Conservation (phyloP, 1,140 invertebrate species). For the Daktulosphaira vitifoliae region DNA sequence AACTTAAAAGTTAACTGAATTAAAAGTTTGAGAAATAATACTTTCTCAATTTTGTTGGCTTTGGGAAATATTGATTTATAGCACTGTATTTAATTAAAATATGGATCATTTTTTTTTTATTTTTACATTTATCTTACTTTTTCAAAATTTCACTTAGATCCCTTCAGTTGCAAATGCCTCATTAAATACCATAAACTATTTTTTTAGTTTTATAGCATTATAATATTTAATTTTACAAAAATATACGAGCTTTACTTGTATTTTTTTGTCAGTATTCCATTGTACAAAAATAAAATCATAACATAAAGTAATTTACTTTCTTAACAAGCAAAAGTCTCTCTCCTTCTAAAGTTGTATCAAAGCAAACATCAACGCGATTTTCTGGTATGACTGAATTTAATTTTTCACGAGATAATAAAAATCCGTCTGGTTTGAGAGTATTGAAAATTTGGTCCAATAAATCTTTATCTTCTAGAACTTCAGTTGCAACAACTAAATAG, state of each 20-base stretch:
- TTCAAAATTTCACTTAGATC: no score
- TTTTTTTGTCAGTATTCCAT: background rate
- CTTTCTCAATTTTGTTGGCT: no score
- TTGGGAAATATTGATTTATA: no score
- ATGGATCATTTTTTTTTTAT: no score
- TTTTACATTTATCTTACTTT: no score
- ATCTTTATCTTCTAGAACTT: constrained; percentile 37
- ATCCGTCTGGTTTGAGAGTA: constrained; percentile 45
- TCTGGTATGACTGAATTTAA: constrained; percentile 34
- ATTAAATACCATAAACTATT: no score
- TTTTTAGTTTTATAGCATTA: no score
- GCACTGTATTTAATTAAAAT: no score
- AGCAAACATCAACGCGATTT: constrained; percentile 18
- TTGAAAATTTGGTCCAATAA: constrained; percentile 40
- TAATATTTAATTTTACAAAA: no score
- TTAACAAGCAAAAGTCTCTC: constrained; percentile 33
- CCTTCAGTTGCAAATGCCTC: no score
- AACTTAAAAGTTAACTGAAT: no score
- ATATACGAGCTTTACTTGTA: background rate
- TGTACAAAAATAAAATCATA: background rate
- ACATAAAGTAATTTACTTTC: constrained; percentile 17
- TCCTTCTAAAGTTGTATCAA: constrained; percentile 12
- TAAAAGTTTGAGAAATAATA: no score
- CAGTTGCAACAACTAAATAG: constrained; percentile 47
- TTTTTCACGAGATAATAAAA: constrained; percentile 46